Base-by-base conservation (phyloP, 1,140 invertebrate species). In the Calliphora vicina region DNA sequence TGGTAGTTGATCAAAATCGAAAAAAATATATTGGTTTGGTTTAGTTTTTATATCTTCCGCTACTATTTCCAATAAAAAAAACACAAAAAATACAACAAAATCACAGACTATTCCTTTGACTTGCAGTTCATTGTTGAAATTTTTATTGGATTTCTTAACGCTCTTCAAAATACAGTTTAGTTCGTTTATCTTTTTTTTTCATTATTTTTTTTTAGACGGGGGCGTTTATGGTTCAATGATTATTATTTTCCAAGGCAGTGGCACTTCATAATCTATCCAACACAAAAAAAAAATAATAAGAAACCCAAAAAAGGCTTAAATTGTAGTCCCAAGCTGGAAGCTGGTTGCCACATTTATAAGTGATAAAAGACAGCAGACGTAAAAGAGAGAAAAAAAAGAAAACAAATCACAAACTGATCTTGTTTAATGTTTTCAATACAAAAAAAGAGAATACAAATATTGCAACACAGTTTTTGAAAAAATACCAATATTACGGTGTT, bases 201-300 rank as follows among this genome's bases (percentile, higher is more conserved):
- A 29, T 35, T n/a, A 35, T 76, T 0, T 78, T 45, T 15, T 42
- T 76, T 45, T 23, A 45, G 8, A 29, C 9, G 74, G 35, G 35
- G 74, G 74, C 74, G 74, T 78, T 78, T 78, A 43, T 45, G 27
- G n/a, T 20, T 78, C 74, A 78, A 45, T 43, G 35, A 20, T 13
- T 43, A 78, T 78, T 45, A 43, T 78, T 78, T 78, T 43, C 35
- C 35, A 43, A 45, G 74, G 74, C 35, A 43, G 35, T 78, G 35
- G 42, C 42, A 43, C 27, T 74, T 29, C 10, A 74, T 74, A 74
- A 74, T 35, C 72, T 35, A 13, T 5, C 27, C 26, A 74, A n/a
- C n/a, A 23, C 5, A 45, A 26, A 78, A 78, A 43, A 78, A 25
- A 4, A n/a, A n/a, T n/a, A n/a, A n/a, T n/a, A n/a, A n/a, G n/a